Evolutionary conservation across 92 coral and sea anemone genomes (phyloP), one percentile per base, ranked within the genome.

Genomic region (Blastomussa wellsi): DNA sequence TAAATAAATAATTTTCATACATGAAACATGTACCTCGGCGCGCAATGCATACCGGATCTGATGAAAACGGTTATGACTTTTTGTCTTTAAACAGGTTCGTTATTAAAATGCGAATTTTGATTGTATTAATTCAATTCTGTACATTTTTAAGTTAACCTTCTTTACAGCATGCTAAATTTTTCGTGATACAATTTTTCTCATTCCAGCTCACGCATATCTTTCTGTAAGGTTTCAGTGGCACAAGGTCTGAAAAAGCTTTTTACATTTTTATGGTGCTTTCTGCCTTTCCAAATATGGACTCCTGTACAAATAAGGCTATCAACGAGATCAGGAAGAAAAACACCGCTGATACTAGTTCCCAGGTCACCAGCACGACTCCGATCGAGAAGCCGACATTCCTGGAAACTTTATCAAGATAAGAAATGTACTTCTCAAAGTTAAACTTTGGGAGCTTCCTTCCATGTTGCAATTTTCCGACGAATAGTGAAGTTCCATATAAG

Each of bases 271-370:
- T 72, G 22, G 90, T 87, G 68, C 90, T 87, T 79, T 87, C 55
- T 31, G 87, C 82, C 24, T 91, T 84, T 35, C 98, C 98, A 83
- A 95, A 95, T 51, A 95, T 95, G 32, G 97, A 88, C 76, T 95
- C 98, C 77, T 95, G 98, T 1, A 95, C 78, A 86, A 95, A 95
- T 64, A 95, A 64, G 1, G 98, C 93, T 20, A 95, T 91, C 37
- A 95, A 73, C 11, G 98, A 95, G 75, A 86, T 93, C 41, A 92
- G 64, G 52, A 95, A 87, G 88, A 95, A 95, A 26, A 95, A 73
- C 67, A 93, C 80, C 5, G 95, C 71, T 20, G 97, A 93, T 0
- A 93, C 98, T 36, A 81, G 87, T 83, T 95, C 95, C 98, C 98
- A 95, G 22, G 98, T 93, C 32, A 95, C 88, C 52, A 89, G 77